Base-by-base conservation (phyloP, 2,888 invertebrate species). In the Lobophora halterata region DNA sequence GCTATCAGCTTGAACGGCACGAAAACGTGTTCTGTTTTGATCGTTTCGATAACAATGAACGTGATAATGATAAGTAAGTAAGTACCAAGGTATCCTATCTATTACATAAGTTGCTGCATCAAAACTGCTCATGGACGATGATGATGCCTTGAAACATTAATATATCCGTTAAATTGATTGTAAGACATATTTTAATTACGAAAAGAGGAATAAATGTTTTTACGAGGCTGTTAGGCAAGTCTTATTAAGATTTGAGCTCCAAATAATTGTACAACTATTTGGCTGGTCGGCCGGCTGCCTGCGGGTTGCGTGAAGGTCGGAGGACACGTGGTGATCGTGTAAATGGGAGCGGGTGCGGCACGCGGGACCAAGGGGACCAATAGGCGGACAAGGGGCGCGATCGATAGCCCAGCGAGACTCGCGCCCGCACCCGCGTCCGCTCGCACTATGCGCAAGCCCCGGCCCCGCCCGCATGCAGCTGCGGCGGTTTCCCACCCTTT, bases 271-370 rank as follows among this genome's bases (percentile, higher is more conserved):
- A 18, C 19, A 40, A 27, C 58, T 63, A 57, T 55, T 42, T 53
- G 47, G 56, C 65, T 57, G 46, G 40, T 51, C 40, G 53, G 55
- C 51, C 56, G 46, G 40, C 51, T 39, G 53, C 54, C 51, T 36
- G 51, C 57, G 46, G 52, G 54, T 49, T 45, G 54, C 58, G 64
- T 72, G 71, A 76, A 76, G 76, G 71, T 71, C 71, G 66, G 49
- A 44, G 52, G 64, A 66, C 73, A 75, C 71, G 72, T 77, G 74
- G 67, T 65, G 55, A 55, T 56, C 54, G 70, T 61, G 68, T 72
- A 65, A 65, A 65, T 58, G 64, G 57, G 60, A 63, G 54, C 64
- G 67, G 64, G 57, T 55, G 59, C 42, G 62, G 55, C 53, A 43
- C 39, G 55, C 45, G 49, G 55, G 51, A 55, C 46, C 49, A 36